A percentile compares a stretch with the other conserved stretches of the same genome.
These are phyloP conservation scores for Oncorhynchus masou DNA, from an alignment of 2,113 vertebrate species.

Conservation along the genomic window DNA sequence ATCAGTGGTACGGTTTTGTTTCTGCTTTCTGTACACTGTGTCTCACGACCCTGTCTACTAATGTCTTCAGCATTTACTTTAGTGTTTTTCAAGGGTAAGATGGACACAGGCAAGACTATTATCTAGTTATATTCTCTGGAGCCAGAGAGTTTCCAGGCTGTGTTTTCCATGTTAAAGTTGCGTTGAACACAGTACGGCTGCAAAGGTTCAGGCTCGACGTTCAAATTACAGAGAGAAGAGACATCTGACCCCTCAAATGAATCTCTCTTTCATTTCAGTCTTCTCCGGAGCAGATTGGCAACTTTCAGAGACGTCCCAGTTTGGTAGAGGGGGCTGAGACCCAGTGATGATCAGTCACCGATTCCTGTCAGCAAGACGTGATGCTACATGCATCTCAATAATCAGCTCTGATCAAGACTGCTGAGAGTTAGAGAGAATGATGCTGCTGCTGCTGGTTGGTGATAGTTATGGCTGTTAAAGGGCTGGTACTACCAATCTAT, in stretches of 20 bases:
- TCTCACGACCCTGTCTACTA: conserved; percentile 24
- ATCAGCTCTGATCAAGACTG: conserved; percentile 45
- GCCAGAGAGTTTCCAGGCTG: conserved; percentile 19
- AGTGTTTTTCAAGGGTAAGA: conserved; percentile 38
- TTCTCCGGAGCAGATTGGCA: neutral
- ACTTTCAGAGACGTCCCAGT: conserved; percentile 4
- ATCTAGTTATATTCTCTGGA: conserved; percentile 24
- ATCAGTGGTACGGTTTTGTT: conserved; percentile 1
- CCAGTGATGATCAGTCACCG: neutral
- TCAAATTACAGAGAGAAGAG: neutral
- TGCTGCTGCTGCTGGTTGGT: neutral
- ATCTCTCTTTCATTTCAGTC: neutral
- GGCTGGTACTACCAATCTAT: conserved; percentile 28
- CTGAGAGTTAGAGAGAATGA: neutral
- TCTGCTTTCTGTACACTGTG: neutral
- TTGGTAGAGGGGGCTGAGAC: neutral
- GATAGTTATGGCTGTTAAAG: conserved; percentile 29
- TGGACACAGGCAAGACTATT: conserved; percentile 25
- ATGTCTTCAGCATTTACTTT: conserved; percentile 21
- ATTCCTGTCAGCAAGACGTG: conserved; percentile 4
- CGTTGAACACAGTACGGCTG: neutral
- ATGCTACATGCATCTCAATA: conserved; percentile 39
- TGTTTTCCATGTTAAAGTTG: conserved; percentile 25
- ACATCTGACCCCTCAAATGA: neutral
- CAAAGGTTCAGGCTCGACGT: neutral